Base-by-base conservation (phyloP, 64 coral and sea anemone species). In the Trachythela sp. region DNA sequence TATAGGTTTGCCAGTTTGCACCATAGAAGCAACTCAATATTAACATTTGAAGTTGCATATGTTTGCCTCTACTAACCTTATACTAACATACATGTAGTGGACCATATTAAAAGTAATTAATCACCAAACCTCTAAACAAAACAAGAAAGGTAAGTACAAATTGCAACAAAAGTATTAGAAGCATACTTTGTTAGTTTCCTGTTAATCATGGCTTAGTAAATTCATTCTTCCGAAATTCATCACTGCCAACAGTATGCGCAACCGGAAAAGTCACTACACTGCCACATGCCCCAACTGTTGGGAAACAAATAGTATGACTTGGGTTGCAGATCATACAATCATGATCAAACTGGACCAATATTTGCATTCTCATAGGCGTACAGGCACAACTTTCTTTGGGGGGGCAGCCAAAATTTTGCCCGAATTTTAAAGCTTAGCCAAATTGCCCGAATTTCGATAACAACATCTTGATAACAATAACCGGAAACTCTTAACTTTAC, bases 201-300 rank as follows among this genome's bases (percentile, higher is more conserved):
- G 13, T 15, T n/a, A 52, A 52, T 52, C 49, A 52, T 52, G 49
- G 49, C 49, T 72, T 72, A 1, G 68, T 10, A 26, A 72, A 72
- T 35, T 14, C 68, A n/a, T n/a, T 31, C 68, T 26, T 72, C 68
- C 68, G 68, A 72, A 72, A 72, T 72, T 72, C n/a, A 29, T 72
- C 68, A 35, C 68, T 72, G 26, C 29, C 68, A 22, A 35, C 33
- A 27, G 33, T 72, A 35, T 72, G 68, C 17, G 68, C 68, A 72
- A 72, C 68, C 11, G 68, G 68, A 72, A 72, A 72, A 10, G 68
- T 72, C 17, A 72, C 33, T 10, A 72, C 68, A 24, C 26, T 4
- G 26, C 68, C 68, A 72, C 68, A 72, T 72, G 68, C 14, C 26
- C 68, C 68, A 14, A 72, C 68, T 8, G 68, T 72, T 72, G 68